A percentile compares a stretch with the other conserved stretches of the same genome.
Evolutionary conservation across 1,140 invertebrate species (phyloP).

Genomic region (Heliconius nattereri): DNA sequence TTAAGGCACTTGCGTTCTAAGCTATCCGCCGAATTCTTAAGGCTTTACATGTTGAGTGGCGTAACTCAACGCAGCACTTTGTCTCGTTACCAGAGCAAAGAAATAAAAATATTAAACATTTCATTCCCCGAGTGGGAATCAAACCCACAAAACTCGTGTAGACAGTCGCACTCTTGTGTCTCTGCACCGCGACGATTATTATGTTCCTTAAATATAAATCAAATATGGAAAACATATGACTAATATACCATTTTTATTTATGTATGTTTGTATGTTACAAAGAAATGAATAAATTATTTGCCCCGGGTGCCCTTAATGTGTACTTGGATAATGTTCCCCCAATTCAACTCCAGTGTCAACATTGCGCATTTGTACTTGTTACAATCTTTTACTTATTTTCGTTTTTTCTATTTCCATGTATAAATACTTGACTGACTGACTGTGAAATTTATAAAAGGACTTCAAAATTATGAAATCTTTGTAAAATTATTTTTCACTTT

Average conservation of each 20-base stretch:
- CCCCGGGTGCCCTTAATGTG: not conserved
- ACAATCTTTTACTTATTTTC: not conserved
- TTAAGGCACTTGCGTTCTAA: too few relatives aligned
- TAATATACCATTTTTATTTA: not conserved
- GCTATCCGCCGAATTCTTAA: too few relatives aligned
- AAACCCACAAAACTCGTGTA: not conserved
- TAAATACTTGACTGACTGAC: too few relatives aligned
- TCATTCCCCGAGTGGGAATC: not conserved
- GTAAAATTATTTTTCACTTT: too few relatives aligned
- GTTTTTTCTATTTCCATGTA: not conserved
- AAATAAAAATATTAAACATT: too few relatives aligned
- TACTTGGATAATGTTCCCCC: not conserved
- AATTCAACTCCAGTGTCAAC: not conserved
- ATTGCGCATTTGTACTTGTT: conserved; percentile 2
- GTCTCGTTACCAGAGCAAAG: too few relatives aligned
- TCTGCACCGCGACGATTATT: not conserved
- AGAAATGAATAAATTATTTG: conserved; percentile 10
- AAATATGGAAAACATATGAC: not conserved
- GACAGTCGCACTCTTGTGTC: not conserved
- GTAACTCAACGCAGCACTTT: too few relatives aligned
- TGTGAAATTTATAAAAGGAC: too few relatives aligned
- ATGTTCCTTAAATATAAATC: too few relatives aligned
- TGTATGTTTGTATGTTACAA: not conserved
- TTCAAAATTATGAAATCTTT: too few relatives aligned
- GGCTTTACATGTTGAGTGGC: too few relatives aligned